Evolutionary conservation across 2,888 invertebrate species (phyloP), one percentile per base, ranked within the genome.

Genomic region (Fragum fragum): DNA sequence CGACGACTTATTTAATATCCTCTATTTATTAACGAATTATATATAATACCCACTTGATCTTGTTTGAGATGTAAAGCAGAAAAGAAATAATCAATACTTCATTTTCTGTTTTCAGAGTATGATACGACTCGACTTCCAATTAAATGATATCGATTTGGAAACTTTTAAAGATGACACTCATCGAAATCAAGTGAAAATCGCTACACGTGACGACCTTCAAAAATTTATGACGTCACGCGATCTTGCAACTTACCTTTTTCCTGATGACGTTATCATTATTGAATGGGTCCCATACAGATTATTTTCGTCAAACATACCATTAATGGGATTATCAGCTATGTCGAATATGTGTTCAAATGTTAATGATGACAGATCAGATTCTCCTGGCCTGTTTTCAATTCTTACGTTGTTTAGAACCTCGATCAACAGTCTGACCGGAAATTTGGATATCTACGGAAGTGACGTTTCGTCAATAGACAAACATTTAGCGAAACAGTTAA

Each of bases 281-380:
- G 36, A 70, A 18, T 76, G 76, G 76, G 76, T 76, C 18, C 76
- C 76, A 18, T 76, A 61, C 21, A 28, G 70, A 23, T 16, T 39
- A 29, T 23, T 61, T 0, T 11, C 21, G 9, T 61, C 76, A 2
- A 76, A 76, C 29, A 32, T 76, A 7, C 52, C 76, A n/a, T 36
- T 70, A 9, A 36, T 76, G 32, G 53, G 29, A 16, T 21, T n/a
- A 0, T 21, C 28, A 26, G 72, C 28, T 23, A 39, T 14, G 26
- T 18, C 52, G 28, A 61, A 61, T 18, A 61, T 61, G 32, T 26
- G n/a, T 18, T 23, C 61, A 18, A 61, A 32, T 26, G 32, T 61
- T 18, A 32, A 3, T 1, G 32, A 1, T 11, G 6, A 6, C 26
- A 26, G 18, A 16, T 23, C 7, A 61, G n/a, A 61, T 5, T 1